Evolutionary conservation across 2,113 vertebrate species (phyloP).

Genomic region (Piaya cayana): DNA sequence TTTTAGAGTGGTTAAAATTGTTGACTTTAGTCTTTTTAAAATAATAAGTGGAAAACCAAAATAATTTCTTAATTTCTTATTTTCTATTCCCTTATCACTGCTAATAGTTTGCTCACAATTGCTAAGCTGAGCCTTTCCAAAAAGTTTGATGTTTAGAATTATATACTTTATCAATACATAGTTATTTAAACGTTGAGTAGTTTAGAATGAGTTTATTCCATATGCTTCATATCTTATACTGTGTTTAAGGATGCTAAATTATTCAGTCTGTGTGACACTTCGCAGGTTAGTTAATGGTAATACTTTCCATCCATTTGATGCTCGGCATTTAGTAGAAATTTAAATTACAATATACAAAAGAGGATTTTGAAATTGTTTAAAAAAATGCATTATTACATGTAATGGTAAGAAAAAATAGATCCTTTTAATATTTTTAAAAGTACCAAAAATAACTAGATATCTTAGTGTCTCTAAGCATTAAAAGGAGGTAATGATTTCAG

Average conservation of each 20-base stretch:
- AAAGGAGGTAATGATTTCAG: not conserved
- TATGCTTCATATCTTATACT: not conserved
- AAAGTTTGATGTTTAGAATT: not conserved
- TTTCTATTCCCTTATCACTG: not conserved
- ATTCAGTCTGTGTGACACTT: not conserved
- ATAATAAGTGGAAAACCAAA: not conserved
- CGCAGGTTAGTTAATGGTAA: not conserved
- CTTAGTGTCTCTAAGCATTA: not conserved
- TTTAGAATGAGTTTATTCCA: not conserved
- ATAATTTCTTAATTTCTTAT: not conserved
- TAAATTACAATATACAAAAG: not conserved
- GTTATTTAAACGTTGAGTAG: not conserved
- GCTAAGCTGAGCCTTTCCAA: not conserved
- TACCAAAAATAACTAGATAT: not conserved
- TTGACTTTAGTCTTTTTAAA: not conserved
- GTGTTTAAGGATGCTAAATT: not conserved
- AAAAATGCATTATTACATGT: not conserved
- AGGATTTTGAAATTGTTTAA: not conserved
- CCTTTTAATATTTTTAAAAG: not conserved
- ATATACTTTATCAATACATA: not conserved
- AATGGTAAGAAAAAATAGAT: not conserved
- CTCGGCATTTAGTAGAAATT: not conserved
- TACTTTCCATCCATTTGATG: not conserved
- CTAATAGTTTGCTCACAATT: not conserved
- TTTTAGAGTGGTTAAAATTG: not conserved